Percentiles rank a stretch among this genome's conserved stretches.
phyloP scores from a whole-genome alignment of 1,140 invertebrate species.

The Caenorhabditis brenneri region DNA sequence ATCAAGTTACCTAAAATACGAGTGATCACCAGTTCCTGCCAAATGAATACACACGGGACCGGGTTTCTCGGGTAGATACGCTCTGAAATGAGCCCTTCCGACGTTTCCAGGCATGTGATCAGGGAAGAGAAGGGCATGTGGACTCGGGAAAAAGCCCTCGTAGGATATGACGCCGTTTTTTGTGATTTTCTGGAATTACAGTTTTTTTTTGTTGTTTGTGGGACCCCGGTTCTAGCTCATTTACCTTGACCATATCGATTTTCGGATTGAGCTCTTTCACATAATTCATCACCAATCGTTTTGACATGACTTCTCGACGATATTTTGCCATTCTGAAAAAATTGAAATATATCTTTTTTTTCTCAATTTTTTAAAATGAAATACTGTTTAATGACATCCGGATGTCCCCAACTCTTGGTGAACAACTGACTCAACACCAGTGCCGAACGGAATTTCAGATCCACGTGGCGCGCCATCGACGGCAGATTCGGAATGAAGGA shows the following conservation, averaged over 20 bases:
- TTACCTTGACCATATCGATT: slow-evolving; percentile 75
- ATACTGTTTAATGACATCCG: slow-evolving; percentile 86
- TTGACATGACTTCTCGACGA: slow-evolving; percentile 57
- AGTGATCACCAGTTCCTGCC: slow-evolving; percentile 97
- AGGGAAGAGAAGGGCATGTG: slow-evolving; percentile 82
- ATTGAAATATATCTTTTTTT: no score
- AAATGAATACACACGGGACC: slow-evolving; percentile 81
- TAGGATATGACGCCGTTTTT: slow-evolving; percentile 80
- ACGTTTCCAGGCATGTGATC: slow-evolving; percentile 85
- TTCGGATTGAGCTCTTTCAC: slow-evolving; percentile 61
- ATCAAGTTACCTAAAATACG: slow-evolving; percentile 66
- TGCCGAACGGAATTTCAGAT: slow-evolving; percentile 83
- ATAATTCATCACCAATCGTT: slow-evolving; percentile 59
- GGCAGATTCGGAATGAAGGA: background rate
- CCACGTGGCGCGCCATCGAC: slow-evolving; percentile 33
- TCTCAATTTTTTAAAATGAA: no score
- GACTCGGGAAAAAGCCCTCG: slow-evolving; percentile 87
- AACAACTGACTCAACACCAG: slow-evolving; percentile 87
- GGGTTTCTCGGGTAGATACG: slow-evolving; percentile 50
- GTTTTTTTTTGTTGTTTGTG: no score
- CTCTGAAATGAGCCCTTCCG: slow-evolving; percentile 78
- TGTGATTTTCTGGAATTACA: background rate
- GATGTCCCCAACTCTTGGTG: slow-evolving; percentile 92
- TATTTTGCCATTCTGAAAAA: slow-evolving; percentile 59
- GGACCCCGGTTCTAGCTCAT: no score